Evolutionary conservation across 2,113 vertebrate species (phyloP).

Genomic region (Pelusios castaneus): DNA sequence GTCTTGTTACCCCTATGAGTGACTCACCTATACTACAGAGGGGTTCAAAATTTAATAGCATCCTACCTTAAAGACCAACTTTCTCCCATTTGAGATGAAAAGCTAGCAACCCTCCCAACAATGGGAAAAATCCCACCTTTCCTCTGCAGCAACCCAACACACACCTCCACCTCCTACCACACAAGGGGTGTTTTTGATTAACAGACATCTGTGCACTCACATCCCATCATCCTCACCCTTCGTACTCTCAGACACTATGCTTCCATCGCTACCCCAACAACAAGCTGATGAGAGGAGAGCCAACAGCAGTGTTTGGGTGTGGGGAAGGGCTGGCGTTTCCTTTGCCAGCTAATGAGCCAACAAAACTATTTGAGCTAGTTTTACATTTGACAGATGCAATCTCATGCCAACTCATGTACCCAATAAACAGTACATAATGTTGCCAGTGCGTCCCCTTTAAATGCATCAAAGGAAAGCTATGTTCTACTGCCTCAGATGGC

Average conservation of each 20-base stretch:
- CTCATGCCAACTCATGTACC: background rate
- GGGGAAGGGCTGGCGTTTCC: background rate
- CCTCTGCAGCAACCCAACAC: no score
- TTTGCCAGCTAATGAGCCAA: background rate
- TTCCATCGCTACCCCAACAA: fast-evolving
- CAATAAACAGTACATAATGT: background rate
- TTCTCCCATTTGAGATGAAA: no score
- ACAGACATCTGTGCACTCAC: no score
- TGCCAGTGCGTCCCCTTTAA: background rate
- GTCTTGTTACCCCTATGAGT: no score
- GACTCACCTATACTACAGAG: no score
- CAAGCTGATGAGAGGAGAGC: fast-evolving
- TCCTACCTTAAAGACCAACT: no score
- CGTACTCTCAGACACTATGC: fast-evolving
- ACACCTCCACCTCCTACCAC: no score
- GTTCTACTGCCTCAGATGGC: background rate
- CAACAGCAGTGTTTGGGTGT: no score
- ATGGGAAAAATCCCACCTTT: no score
- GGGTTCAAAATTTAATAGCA: no score
- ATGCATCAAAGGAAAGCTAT: background rate
- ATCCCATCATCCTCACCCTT: background rate
- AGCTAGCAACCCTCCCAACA: no score
- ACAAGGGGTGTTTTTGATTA: no score
- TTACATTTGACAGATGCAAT: background rate
- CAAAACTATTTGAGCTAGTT: fast-evolving